Percentiles rank a stretch among this genome's conserved stretches.
Evolutionary conservation across 1,140 invertebrate genomes (phyloP).

Genomic region (Caenorhabditis latens): DNA sequence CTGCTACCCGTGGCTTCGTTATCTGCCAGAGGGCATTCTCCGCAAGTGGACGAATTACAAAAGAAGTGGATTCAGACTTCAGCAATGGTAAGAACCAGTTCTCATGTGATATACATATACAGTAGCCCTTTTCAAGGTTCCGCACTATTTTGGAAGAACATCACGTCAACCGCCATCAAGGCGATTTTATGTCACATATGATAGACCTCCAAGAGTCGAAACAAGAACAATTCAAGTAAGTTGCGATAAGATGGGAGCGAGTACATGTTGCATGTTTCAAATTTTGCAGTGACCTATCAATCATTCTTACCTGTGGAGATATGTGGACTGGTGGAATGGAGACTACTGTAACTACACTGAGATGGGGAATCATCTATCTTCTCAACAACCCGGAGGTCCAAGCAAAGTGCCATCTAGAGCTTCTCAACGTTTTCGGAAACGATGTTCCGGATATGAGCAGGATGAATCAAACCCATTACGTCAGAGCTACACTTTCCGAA

Average conservation of each 20-base stretch:
- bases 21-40: slow-evolving; percentile 34
- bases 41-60: slow-evolving; percentile 50
- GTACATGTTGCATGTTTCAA: neutral
- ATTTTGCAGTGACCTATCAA: slow-evolving; percentile 61
- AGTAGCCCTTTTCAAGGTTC: slow-evolving; percentile 55
- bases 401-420: slow-evolving; percentile 78
- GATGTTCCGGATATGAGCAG: slow-evolving; percentile 1
- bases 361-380: slow-evolving; percentile 79
- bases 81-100: slow-evolving; percentile 32
- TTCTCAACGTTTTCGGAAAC: slow-evolving; percentile 64
- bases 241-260: neutral
- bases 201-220: slow-evolving; percentile 44
- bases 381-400: slow-evolving; percentile 78
- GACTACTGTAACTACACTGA: slow-evolving; percentile 78
- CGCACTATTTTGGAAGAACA: slow-evolving; percentile 50
- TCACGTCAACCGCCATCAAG: slow-evolving; percentile 39
- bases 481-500: slow-evolving; percentile 67
- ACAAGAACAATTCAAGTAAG: slow-evolving; percentile 55
- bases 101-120: slow-evolving; percentile 24
- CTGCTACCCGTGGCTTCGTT: slow-evolving; percentile 46
- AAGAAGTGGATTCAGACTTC: slow-evolving; percentile 44
- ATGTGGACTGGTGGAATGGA: slow-evolving; percentile 79
- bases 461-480: slow-evolving; percentile 64
- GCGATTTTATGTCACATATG: slow-evolving; percentile 64
- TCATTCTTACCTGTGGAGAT: slow-evolving; percentile 70